These are phyloP conservation scores for Coptodon bakossiorum DNA, from an alignment of 2,113 vertebrate species.

Conservation along the genomic window DNA sequence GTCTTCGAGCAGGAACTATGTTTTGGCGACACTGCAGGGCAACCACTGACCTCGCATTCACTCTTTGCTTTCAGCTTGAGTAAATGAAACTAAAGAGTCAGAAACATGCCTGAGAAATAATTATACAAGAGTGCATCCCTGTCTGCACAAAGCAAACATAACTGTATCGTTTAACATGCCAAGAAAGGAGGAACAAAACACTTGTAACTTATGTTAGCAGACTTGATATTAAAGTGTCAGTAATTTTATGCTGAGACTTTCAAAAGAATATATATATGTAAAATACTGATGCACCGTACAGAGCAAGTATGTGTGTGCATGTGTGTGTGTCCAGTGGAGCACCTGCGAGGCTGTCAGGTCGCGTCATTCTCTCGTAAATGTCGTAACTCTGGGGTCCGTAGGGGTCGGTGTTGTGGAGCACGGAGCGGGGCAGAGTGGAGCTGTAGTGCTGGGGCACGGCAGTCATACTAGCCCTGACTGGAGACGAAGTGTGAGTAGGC, in stretches of 20 bases:
- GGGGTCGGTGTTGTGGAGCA: slow-evolving; percentile 77
- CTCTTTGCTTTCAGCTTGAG: neutral
- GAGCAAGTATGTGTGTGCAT: neutral
- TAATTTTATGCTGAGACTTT: neutral
- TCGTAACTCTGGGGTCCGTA: slow-evolving; percentile 85
- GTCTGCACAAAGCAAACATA: neutral
- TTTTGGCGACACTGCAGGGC: neutral
- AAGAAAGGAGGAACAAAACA: neutral
- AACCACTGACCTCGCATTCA: neutral
- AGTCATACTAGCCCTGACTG: slow-evolving; percentile 83
- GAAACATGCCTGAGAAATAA: neutral
- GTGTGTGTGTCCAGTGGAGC: neutral
- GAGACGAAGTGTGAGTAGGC: slow-evolving; percentile 70
- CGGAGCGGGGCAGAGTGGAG: slow-evolving; percentile 78
- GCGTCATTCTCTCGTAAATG: slow-evolving; percentile 88
- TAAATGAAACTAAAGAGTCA: neutral
- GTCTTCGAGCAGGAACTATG: neutral
- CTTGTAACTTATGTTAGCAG: neutral
- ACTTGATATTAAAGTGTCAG: neutral
- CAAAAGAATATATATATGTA: neutral
- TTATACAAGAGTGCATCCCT: neutral
- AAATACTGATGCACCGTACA: neutral
- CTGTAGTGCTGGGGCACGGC: slow-evolving; percentile 90
- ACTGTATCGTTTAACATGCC: neutral
- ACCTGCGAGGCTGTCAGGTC: slow-evolving; percentile 92